Evolutionary conservation across 2,888 invertebrate genomes (phyloP).

Genomic region (Mactromeris polynyma): DNA sequence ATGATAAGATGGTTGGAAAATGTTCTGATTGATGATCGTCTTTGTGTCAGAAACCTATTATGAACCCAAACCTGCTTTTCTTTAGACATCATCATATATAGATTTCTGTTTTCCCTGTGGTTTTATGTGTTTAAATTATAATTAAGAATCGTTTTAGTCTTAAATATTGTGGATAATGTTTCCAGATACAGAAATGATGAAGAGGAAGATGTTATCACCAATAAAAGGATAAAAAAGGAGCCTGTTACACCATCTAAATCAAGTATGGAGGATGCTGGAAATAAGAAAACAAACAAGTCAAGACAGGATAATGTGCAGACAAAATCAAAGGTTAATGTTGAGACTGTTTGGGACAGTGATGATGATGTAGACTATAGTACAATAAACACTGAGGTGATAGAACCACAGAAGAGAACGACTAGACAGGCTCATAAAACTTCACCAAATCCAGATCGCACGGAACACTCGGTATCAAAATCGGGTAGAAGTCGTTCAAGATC

Average conservation of each 20-base stretch:
- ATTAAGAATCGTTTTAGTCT: too few relatives aligned
- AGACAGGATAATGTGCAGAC: constrained; percentile 24
- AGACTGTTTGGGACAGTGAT: constrained; percentile 62
- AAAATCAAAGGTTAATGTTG: constrained; percentile 21
- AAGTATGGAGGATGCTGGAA: constrained; percentile 24
- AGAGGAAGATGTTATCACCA: constrained; percentile 35
- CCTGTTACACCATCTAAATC: constrained; percentile 52
- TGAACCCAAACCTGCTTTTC: too few relatives aligned
- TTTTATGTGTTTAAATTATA: too few relatives aligned
- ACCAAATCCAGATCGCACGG: not conserved
- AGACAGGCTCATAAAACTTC: constrained; percentile 6
- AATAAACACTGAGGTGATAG: constrained; percentile 26
- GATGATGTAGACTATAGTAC: constrained; percentile 53
- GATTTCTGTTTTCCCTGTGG: too few relatives aligned
- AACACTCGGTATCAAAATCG: not conserved
- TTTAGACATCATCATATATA: too few relatives aligned
- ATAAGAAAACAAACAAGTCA: constrained; percentile 51
- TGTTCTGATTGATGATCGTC: too few relatives aligned
- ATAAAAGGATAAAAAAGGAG: constrained; percentile 56
- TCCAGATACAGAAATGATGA: constrained; percentile 36
- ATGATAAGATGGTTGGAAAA: too few relatives aligned
- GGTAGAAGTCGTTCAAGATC: constrained; percentile 28
- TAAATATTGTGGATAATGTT: too few relatives aligned
- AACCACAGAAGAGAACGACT: not conserved
- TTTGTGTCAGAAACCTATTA: too few relatives aligned